Percentiles rank a stretch among this genome's conserved stretches.
phyloP scores from a whole-genome alignment of 2,888 invertebrate species.

The Ganaspis brasiliensis region DNA sequence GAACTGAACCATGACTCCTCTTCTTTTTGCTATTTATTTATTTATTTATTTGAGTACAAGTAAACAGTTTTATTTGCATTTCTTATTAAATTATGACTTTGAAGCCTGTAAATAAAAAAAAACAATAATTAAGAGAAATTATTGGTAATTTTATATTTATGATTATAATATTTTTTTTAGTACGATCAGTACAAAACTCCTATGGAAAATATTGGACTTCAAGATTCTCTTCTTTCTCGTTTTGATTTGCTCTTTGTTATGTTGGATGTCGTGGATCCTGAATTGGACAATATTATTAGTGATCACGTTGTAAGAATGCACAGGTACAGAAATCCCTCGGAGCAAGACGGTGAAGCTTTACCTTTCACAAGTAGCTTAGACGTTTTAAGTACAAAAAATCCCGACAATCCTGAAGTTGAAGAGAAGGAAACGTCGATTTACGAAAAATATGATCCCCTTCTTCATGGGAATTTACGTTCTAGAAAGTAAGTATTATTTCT shows the following conservation, averaged over 20 bases:
- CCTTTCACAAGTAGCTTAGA: constrained; percentile 93
- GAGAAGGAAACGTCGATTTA: constrained; percentile 88
- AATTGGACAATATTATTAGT: constrained; percentile 94
- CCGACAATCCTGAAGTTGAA: constrained; percentile 86
- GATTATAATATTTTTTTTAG: constrained; percentile 81
- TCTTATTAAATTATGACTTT: too few relatives aligned
- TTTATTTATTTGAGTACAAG: too few relatives aligned
- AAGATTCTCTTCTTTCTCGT: constrained; percentile 97
- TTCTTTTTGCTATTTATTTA: too few relatives aligned
- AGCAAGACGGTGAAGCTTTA: constrained; percentile 96
- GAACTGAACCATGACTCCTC: too few relatives aligned
- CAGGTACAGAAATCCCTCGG: constrained; percentile 94
- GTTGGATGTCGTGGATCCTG: constrained; percentile 95
- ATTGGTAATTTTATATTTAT: too few relatives aligned
- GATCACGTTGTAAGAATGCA: constrained; percentile 99
- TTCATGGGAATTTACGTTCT: constrained; percentile 91
- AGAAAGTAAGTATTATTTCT: constrained; percentile 80
- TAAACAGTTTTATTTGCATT: too few relatives aligned
- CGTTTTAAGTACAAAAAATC: constrained; percentile 91
- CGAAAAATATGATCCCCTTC: constrained; percentile 95
- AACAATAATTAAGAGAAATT: too few relatives aligned
- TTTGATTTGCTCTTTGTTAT: constrained; percentile 99
- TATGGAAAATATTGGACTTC: constrained; percentile 99
- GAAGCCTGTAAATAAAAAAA: too few relatives aligned
- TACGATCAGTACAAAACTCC: constrained; percentile 99